phyloP scores from a whole-genome alignment of 2,113 vertebrate species.

The Vireo altiloquus region DNA sequence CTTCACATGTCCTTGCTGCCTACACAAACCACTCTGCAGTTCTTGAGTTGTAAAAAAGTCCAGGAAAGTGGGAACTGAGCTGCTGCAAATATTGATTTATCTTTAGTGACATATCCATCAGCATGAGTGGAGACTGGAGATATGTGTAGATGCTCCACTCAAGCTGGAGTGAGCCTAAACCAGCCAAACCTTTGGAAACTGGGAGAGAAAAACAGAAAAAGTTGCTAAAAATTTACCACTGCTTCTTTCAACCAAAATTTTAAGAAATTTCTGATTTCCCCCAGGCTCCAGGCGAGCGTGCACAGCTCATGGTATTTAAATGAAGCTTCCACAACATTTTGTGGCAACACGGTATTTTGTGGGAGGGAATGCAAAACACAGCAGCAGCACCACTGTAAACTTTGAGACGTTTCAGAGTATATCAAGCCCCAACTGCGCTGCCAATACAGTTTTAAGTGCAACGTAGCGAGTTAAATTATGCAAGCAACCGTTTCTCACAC shows the following conservation, averaged over 20 bases:
- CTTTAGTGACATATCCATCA: background rate
- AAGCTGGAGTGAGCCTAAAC: background rate
- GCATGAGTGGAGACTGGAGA: background rate
- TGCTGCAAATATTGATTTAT: background rate
- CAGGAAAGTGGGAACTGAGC: background rate
- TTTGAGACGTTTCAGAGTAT: slow-evolving; percentile 36
- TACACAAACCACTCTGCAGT: background rate
- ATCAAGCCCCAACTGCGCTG: background rate
- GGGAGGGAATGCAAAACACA: slow-evolving; percentile 54
- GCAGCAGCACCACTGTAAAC: slow-evolving; percentile 55
- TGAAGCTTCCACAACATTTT: slow-evolving; percentile 48
- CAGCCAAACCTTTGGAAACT: background rate
- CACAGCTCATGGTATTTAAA: slow-evolving; percentile 41
- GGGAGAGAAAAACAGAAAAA: background rate
- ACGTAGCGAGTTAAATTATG: background rate
- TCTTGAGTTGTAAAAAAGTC: background rate
- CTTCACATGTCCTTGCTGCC: background rate
- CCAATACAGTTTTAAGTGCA: slow-evolving; percentile 7
- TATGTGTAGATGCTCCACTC: background rate
- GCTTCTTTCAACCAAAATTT: background rate
- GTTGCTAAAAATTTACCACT: background rate
- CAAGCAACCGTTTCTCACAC: slow-evolving; percentile 16
- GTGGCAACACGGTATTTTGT: slow-evolving; percentile 21
- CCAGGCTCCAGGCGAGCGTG: background rate
- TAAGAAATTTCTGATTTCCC: background rate